Base-by-base conservation (phyloP, 2,113 vertebrate species). In the Oxygymnocypris stewartii region DNA sequence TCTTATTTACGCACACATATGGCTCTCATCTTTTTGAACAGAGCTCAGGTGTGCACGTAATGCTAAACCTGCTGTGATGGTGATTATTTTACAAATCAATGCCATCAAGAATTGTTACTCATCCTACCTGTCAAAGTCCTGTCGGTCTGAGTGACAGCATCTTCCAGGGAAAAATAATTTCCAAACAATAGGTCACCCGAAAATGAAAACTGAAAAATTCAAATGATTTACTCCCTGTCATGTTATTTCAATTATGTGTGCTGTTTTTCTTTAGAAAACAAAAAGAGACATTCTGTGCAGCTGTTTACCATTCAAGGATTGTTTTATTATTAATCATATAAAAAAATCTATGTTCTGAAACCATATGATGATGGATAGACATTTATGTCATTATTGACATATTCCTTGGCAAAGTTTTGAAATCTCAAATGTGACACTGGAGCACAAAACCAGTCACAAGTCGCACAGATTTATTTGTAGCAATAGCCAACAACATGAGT, bases 61-160 rank as follows among this genome's bases (percentile, higher is more conserved):
- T 49, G 40, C 59, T 49, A 28, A 28, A 25, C 74, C 23, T 49
- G 42, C 74, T 76, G 42, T 47, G 79, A 79, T 14, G 31, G 37
- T 81, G 37, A 81, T 81, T 47, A 81, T 63, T 81, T 81, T 81
- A 4, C 59, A 18, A 25, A 44, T 76, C 74, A 76, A 4, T 18
- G 13, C 23, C 57, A 67, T 49, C 40, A 65, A 28, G 2, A 81
- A 44, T 12, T 18, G 59, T 9, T 81, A 25, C 59, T 65, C 40
- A 47, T 44, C 51, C 54, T 37, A 40, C 16, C 7, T 2, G 59
- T 47, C 35, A 65, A 40, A 63, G 12, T 28, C 16, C 11, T 2
- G 2, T 57, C 10, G 75, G 8, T 28, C 42, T 76, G 40, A 23
- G 2, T 77, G 42, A 44, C 12, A 35, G 25, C 28, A 16, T 67